Percentiles rank a stretch among this genome's conserved stretches.
Conservation (phyloP, 1,140 invertebrate genomes). For the Orius insidiosus region DNA sequence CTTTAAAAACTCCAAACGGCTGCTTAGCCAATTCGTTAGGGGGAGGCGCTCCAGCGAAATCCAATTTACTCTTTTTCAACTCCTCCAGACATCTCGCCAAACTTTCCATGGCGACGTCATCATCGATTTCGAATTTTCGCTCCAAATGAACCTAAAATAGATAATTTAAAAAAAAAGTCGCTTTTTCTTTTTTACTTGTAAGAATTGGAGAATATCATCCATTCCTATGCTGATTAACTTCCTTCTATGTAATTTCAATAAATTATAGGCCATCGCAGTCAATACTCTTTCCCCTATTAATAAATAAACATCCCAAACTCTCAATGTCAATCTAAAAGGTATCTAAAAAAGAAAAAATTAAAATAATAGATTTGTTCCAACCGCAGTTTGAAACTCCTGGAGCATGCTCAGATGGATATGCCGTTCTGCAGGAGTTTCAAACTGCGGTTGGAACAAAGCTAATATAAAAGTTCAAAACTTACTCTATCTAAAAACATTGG, state of each 20-base stretch:
- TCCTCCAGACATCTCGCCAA: slow-evolving; percentile 76
- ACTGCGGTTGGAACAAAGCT: no score
- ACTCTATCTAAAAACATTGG: slow-evolving; percentile 96
- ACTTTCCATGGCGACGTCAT: slow-evolving; percentile 74
- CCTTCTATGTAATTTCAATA: slow-evolving; percentile 88
- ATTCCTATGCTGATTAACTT: slow-evolving; percentile 69
- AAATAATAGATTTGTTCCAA: slow-evolving; percentile 8
- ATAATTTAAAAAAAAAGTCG: no score
- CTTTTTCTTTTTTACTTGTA: slow-evolving; percentile 42
- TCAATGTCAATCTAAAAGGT: slow-evolving; percentile 80
- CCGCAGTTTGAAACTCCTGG: no score
- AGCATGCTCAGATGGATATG: no score
- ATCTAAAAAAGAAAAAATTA: slow-evolving; percentile 36
- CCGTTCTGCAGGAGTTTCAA: no score
- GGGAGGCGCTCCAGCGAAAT: slow-evolving; percentile 55
- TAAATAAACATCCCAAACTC: slow-evolving; percentile 96
- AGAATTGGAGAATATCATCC: slow-evolving; percentile 79
- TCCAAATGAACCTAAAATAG: slow-evolving; percentile 77
- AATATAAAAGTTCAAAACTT: no score
- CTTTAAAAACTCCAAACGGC: slow-evolving; percentile 64
- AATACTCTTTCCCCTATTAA: slow-evolving; percentile 87
- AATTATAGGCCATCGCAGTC: slow-evolving; percentile 90
- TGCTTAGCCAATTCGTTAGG: slow-evolving; percentile 63
- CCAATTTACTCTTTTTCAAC: slow-evolving; percentile 65
- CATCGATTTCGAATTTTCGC: slow-evolving; percentile 84